Conservation (phyloP, 2,113 vertebrate genomes). For the Natator depressus region DNA sequence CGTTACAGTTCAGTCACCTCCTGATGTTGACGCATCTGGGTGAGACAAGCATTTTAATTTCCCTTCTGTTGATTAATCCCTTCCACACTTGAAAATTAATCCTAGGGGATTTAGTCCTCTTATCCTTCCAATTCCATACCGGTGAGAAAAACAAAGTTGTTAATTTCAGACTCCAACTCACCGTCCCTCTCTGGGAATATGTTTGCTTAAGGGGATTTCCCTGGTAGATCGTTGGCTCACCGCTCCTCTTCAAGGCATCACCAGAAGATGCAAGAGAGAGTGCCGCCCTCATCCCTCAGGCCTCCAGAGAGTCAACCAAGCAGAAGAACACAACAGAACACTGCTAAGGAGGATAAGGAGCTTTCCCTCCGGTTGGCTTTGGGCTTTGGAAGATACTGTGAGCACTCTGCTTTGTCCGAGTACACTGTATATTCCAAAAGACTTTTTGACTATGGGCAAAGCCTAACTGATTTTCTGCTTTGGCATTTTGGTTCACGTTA, state of each 20-base stretch:
- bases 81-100: conserved; percentile 26
- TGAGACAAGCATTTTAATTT: conserved; percentile 10
- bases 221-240: conserved; percentile 52
- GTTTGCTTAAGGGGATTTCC: conserved; percentile 62
- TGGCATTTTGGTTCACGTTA: conserved; percentile 27
- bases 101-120: conserved; percentile 52
- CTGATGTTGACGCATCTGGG: not conserved
- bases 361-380: too few relatives aligned
- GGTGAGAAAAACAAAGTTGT: conserved; percentile 63
- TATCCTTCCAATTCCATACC: conserved; percentile 40
- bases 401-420: too few relatives aligned
- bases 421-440: too few relatives aligned
- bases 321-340: not conserved
- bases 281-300: conserved; percentile 67
- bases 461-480: conserved; percentile 14
- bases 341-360: not conserved
- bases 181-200: conserved; percentile 63
- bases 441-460: too few relatives aligned
- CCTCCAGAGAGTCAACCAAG: conserved; percentile 58
- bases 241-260: conserved; percentile 59
- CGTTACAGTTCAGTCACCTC: not conserved
- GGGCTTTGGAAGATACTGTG: too few relatives aligned
- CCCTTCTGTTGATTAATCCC: conserved; percentile 1
- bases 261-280: conserved; percentile 53
- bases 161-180: conserved; percentile 61